Conservation (phyloP, 2,888 invertebrate species). For the Incurvaria masculella region DNA sequence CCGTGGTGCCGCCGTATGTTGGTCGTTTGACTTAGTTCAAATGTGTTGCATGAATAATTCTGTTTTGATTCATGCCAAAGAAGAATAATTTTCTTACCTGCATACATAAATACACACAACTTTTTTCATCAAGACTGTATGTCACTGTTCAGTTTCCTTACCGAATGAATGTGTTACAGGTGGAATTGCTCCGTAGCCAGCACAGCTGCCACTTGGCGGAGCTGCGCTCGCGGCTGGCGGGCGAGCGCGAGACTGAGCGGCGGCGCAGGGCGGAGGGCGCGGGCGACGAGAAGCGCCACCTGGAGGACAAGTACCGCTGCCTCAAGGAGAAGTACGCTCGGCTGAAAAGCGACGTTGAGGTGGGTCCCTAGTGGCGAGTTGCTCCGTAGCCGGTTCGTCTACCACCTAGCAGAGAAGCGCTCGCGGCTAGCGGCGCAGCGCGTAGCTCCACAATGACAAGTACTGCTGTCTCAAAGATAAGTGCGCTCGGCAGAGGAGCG, state of each 20-base stretch:
- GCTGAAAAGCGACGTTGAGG: conserved; percentile 75
- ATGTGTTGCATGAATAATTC: too few species aligned
- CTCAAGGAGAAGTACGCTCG: conserved; percentile 79
- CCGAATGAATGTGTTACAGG: too few species aligned
- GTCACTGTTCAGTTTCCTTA: too few species aligned
- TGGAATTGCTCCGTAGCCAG: conserved; percentile 64
- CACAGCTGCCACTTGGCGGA: conserved; percentile 65
- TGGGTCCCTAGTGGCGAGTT: conserved; percentile 50
- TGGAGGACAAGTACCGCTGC: conserved; percentile 76
- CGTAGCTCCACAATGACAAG: conserved; percentile 39
- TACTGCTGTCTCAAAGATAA: too few species aligned
- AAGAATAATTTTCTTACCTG: too few species aligned
- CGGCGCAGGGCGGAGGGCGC: conserved; percentile 32
- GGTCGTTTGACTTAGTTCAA: too few species aligned
- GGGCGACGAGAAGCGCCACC: conserved; percentile 61
- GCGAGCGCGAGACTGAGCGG: conserved; percentile 53
- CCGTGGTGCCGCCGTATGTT: too few species aligned
- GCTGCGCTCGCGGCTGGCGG: conserved; percentile 57
- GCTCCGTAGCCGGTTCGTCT: conserved; percentile 64
- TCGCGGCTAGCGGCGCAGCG: conserved; percentile 58
- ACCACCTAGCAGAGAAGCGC: conserved; percentile 61
- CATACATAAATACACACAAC: too few species aligned
- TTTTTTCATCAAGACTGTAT: too few species aligned
- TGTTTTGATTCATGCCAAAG: too few species aligned
- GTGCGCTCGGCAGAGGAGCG: conserved; percentile 73